phyloP scores from a whole-genome alignment of 2,888 invertebrate genomes.

The Cordilura impudica region DNA sequence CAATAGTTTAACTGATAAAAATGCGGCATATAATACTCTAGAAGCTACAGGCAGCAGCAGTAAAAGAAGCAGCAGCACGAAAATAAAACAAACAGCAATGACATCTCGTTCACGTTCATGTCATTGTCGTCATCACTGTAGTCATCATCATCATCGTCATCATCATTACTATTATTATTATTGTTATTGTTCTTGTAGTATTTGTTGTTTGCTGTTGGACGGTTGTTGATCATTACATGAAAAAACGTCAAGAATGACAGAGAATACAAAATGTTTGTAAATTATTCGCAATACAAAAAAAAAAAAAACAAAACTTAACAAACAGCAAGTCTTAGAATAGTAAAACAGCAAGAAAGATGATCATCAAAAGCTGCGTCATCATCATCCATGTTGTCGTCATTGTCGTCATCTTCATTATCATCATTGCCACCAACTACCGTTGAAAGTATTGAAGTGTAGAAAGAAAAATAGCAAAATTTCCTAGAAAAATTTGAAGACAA shows the following conservation, averaged over 20 bases:
- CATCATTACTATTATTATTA: constrained; percentile 51
- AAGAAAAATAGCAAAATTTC: constrained; percentile 50
- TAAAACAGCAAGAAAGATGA: constrained; percentile 25
- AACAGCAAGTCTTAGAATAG: constrained; percentile 14
- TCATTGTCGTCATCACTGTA: constrained; percentile 62
- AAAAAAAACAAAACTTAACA: constrained; percentile 59
- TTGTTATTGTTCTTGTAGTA: background rate
- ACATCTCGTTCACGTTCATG: constrained; percentile 65
- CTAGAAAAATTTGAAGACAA: constrained; percentile 48
- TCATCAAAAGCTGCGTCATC: constrained; percentile 59
- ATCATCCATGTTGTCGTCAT: constrained; percentile 36
- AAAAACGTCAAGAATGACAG: constrained; percentile 60
- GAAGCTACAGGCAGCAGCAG: background rate
- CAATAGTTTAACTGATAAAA: constrained; percentile 30
- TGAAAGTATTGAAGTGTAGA: constrained; percentile 43
- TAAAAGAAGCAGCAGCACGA: constrained; percentile 8
- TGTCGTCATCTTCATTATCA: constrained; percentile 10
- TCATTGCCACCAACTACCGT: constrained; percentile 49
- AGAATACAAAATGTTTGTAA: constrained; percentile 57
- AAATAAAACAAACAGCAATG: constrained; percentile 59
- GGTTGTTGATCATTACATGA: constrained; percentile 64
- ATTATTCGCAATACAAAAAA: constrained; percentile 32
- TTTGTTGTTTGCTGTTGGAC: constrained; percentile 49
- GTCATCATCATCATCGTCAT: constrained; percentile 16
- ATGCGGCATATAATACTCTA: constrained; percentile 37